Conservation (phyloP, 1,140 invertebrate species). For the Aphis craccivora region DNA sequence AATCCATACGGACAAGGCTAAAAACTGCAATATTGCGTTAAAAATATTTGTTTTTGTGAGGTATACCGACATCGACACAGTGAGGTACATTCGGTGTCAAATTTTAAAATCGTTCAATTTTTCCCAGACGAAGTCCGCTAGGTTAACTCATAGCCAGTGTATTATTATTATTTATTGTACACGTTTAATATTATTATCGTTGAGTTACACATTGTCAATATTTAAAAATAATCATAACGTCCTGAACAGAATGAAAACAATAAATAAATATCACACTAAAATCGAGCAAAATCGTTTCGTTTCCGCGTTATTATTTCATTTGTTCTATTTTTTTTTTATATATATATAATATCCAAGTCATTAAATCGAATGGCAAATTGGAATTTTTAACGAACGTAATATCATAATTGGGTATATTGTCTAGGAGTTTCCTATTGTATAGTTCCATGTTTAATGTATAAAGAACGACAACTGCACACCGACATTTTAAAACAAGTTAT, state of each 20-base stretch:
- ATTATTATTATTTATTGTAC: not conserved
- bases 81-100: not conserved
- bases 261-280: not conserved
- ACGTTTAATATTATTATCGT: not conserved
- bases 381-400: not conserved
- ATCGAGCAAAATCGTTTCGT: not conserved
- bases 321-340: not conserved
- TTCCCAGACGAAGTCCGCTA: not conserved
- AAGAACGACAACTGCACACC: not conserved
- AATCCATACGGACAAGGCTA: not conserved
- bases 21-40: not conserved
- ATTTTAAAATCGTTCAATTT: not conserved
- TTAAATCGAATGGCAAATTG: not conserved
- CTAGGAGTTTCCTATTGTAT: not conserved
- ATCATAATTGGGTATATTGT: not conserved
- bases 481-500: not conserved
- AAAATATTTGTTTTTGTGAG: not conserved
- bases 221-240: not conserved
- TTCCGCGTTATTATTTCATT: not conserved
- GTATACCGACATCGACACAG: not conserved
- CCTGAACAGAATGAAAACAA: not conserved
- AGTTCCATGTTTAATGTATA: not conserved
- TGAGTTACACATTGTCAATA: not conserved
- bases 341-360: not conserved
- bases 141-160: not conserved